These are phyloP conservation scores for Opisthocomus hoazin DNA, from an alignment of 2,113 vertebrate genomes.

Conservation along the genomic window DNA sequence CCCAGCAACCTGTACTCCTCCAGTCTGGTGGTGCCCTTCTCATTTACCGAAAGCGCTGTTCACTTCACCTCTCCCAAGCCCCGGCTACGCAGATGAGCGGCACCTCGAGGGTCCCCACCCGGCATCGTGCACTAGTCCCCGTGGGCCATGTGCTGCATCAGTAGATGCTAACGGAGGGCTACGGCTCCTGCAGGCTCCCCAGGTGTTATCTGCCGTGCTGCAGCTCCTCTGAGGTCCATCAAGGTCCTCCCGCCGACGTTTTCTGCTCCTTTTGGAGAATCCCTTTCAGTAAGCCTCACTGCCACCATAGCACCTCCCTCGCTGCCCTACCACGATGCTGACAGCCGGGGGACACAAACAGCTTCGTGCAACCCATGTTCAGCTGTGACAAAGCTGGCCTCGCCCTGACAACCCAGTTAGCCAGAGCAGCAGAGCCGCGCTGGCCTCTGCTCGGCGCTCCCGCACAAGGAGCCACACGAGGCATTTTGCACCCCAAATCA, in stretches of 20 bases:
- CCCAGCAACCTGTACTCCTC: not conserved
- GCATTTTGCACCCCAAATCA: not conserved
- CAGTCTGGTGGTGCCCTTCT: not conserved
- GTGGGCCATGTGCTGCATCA: not conserved
- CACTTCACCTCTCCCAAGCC: not conserved
- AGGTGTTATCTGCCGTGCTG: accelerated
- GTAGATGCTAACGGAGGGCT: not conserved
- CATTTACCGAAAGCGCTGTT: not conserved
- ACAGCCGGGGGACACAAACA: not conserved
- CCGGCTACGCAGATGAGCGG: not conserved
- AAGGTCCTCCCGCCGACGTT: not conserved
- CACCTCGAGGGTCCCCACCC: not conserved
- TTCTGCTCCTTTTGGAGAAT: not conserved
- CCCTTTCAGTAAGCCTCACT: not conserved
- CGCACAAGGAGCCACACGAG: accelerated
- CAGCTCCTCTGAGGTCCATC: not conserved
- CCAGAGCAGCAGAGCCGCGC: not conserved
- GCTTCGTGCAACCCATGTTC: not conserved
- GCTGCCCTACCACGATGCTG: accelerated
- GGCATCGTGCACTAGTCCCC: not conserved
- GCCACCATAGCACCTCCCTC: not conserved
- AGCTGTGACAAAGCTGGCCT: accelerated
- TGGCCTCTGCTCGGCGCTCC: not conserved
- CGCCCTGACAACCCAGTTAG: not conserved
- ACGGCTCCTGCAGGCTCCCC: not conserved